Conservation (phyloP, 92 coral and sea anemone species). For the Siderastrea radians region DNA sequence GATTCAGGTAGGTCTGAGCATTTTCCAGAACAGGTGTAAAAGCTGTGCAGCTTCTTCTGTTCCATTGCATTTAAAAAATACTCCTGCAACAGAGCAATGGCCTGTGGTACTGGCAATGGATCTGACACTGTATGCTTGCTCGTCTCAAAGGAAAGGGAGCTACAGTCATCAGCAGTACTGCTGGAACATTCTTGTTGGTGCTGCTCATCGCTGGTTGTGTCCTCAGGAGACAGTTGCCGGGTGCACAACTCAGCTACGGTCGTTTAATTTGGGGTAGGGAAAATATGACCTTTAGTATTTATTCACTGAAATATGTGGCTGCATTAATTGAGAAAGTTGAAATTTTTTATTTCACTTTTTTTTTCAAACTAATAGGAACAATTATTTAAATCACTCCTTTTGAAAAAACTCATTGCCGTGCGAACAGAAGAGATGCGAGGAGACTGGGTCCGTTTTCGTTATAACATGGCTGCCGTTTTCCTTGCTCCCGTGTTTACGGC, state of each 20-base stretch:
- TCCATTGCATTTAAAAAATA: constrained; percentile 41
- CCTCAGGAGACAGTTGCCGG: constrained; percentile 27
- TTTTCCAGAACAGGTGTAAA: constrained; percentile 35
- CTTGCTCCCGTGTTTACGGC: constrained; percentile 22
- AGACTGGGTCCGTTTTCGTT: constrained; percentile 39
- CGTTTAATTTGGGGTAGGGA: constrained; percentile 19
- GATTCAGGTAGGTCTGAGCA: constrained; percentile 32
- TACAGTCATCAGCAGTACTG: constrained; percentile 14
- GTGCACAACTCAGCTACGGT: constrained; percentile 13
- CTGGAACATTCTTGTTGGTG: constrained; percentile 28
- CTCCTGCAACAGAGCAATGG: constrained; percentile 33
- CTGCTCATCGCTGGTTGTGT: constrained; percentile 34
- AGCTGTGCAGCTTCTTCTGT: constrained; percentile 35
- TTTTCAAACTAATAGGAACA: no score
- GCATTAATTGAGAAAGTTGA: no score
- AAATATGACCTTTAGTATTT: no score
- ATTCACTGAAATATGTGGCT: no score
- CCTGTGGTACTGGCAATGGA: constrained; percentile 17
- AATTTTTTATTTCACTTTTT: no score
- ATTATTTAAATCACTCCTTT: no score
- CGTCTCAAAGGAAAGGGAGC: constrained; percentile 17
- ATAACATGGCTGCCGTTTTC: constrained; percentile 38
- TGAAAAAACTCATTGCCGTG: no score
- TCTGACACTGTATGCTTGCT: constrained; percentile 31
- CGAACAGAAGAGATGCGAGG: no score